A percentile compares a stretch with the other conserved stretches of the same genome.
Conservation (phyloP, 2,797 vertebrate species). For the Falco concolor region DNA sequence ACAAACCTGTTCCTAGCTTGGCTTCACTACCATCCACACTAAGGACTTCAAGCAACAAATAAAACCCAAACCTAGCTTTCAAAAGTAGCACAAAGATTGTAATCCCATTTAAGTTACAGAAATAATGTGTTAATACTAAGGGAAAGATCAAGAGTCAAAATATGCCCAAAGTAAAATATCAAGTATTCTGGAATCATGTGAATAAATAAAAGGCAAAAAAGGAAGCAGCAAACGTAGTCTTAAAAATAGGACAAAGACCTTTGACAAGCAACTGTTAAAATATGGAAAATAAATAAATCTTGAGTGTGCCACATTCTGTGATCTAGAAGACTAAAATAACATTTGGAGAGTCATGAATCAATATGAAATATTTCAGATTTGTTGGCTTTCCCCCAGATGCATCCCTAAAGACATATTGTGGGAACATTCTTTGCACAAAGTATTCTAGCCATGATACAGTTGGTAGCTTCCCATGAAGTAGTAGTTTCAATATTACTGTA, state of each 20-base stretch:
- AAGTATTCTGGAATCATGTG: neutral
- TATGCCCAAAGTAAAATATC: slow-evolving; percentile 10
- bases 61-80: neutral
- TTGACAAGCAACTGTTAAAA: slow-evolving; percentile 27
- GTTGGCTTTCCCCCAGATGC: slow-evolving; percentile 5
- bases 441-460: neutral
- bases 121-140: neutral
- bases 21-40: neutral
- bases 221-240: neutral
- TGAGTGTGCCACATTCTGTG: neutral
- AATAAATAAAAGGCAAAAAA: neutral
- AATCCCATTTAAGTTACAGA: neutral
- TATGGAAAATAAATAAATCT: slow-evolving; percentile 33
- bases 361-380: slow-evolving; percentile 5
- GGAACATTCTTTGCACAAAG: slow-evolving; percentile 20
- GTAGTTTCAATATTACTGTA: neutral
- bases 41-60: neutral
- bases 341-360: slow-evolving; percentile 33
- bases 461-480: slow-evolving; percentile 28
- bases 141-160: slow-evolving; percentile 12
- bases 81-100: neutral
- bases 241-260: slow-evolving; percentile 21
- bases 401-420: slow-evolving; percentile 14
- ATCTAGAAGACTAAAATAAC: slow-evolving; percentile 23
- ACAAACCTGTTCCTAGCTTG: neutral